Percentiles rank a stretch among this genome's conserved stretches.
Conservation (phyloP, 2,888 invertebrate genomes). For the Drosophila histrio region DNA sequence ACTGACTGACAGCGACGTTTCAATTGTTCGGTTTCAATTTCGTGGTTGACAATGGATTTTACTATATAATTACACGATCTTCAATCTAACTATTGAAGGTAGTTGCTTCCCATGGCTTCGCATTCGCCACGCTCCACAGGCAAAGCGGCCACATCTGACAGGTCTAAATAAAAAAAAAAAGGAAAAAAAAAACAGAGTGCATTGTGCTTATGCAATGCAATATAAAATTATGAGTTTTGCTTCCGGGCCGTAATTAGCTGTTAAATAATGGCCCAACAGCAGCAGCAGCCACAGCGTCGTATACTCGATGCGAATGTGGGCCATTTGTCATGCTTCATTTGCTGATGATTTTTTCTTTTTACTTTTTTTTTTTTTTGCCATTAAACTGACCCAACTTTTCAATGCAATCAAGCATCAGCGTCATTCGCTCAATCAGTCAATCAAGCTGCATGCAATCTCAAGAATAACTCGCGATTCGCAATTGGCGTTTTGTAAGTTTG, state of each 20-base stretch:
- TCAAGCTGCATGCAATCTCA: constrained; percentile 59
- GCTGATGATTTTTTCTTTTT: constrained; percentile 30
- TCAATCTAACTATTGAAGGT: constrained; percentile 48
- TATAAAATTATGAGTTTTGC: constrained; percentile 65
- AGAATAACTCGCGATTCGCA: constrained; percentile 25
- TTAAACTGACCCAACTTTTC: constrained; percentile 66
- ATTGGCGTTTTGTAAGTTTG: constrained; percentile 16
- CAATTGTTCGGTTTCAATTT: constrained; percentile 78
- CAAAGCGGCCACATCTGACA: constrained; percentile 68
- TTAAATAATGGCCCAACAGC: constrained; percentile 70
- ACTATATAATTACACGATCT: constrained; percentile 78
- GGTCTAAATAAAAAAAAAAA: constrained; percentile 32
- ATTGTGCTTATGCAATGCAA: constrained; percentile 67
- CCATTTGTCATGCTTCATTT: constrained; percentile 73
- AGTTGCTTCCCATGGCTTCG: constrained; percentile 65
- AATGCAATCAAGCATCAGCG: constrained; percentile 45
- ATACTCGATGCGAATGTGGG: constrained; percentile 66
- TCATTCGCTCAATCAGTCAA: constrained; percentile 32
- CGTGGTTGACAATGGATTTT: constrained; percentile 80
- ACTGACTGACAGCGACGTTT: constrained; percentile 48
- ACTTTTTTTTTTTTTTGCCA: constrained; percentile 35
- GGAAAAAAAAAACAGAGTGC: constrained; percentile 49
- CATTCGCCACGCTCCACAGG: constrained; percentile 74
- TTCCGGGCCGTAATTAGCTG: constrained; percentile 71
- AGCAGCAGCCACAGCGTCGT: background rate